Conservation (phyloP, 2,113 vertebrate genomes). For the Panurus biarmicus region DNA sequence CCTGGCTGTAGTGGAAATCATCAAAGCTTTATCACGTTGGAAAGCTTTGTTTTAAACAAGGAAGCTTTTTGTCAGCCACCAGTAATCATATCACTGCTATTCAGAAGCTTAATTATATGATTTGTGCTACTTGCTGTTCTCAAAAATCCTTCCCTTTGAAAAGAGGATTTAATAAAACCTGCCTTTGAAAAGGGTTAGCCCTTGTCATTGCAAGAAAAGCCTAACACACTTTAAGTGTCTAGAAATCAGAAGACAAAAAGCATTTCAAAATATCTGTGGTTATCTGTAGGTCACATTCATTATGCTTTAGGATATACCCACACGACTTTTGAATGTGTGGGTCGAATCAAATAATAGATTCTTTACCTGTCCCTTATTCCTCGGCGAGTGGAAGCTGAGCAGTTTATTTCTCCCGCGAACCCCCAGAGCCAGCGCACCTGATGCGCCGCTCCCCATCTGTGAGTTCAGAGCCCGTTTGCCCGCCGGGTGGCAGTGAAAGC, state of each 20-base stretch:
- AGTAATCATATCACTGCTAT: neutral
- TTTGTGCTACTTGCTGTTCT: neutral
- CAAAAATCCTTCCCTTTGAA: neutral
- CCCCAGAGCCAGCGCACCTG: fast-evolving
- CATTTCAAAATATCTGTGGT: neutral
- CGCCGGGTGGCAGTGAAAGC: conserved; percentile 26
- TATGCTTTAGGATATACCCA: neutral
- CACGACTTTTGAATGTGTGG: neutral
- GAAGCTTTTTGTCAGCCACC: neutral
- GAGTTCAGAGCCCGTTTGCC: neutral
- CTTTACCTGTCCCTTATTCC: neutral
- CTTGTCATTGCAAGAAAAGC: neutral
- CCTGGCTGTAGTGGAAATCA: neutral
- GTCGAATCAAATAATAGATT: neutral
- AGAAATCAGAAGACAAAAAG: neutral
- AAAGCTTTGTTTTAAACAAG: neutral
- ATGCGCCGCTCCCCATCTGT: fast-evolving
- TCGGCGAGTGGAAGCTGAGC: neutral
- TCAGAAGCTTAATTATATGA: neutral
- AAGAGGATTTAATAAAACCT: neutral
- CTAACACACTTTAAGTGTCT: no score
- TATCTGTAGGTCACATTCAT: neutral
- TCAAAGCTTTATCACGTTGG: neutral
- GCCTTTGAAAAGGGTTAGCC: neutral
- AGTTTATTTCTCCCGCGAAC: fast-evolving